A percentile compares a stretch with the other conserved stretches of the same genome.
Conservation (phyloP, 1,140 invertebrate species). For the Cydia splendana region DNA sequence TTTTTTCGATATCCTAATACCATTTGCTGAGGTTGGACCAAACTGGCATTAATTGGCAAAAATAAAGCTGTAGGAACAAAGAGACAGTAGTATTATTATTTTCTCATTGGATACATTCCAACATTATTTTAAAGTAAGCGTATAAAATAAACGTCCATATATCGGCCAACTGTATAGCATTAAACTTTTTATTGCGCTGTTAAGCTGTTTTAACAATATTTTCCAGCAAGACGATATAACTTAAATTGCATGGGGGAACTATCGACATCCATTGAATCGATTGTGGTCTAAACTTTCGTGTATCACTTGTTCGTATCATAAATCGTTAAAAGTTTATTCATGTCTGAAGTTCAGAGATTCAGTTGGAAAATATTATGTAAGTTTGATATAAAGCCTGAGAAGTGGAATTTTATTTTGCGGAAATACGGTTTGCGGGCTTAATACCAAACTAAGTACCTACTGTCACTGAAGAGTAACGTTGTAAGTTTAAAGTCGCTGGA, state of each 20-base stretch:
- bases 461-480: conserved; percentile 15
- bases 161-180: not conserved
- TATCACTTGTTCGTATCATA: conserved; percentile 39
- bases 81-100: too few relatives aligned
- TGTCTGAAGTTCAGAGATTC: conserved; percentile 26
- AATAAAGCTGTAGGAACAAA: too few relatives aligned
- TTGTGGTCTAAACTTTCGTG: conserved; percentile 35
- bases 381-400: conserved; percentile 23
- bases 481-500: not conserved
- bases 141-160: not conserved
- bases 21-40: too few relatives aligned
- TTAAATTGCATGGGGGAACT: conserved; percentile 39
- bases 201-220: conserved; percentile 23
- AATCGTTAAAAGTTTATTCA: conserved; percentile 44
- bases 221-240: conserved; percentile 31
- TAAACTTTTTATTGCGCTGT: not conserved
- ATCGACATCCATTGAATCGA: conserved; percentile 34
- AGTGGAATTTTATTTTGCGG: conserved; percentile 16
- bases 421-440: conserved; percentile 19
- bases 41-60: too few relatives aligned
- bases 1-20: too few relatives aligned
- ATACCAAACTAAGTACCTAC: not conserved
- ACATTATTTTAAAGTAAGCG: not conserved
- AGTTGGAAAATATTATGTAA: conserved; percentile 28
- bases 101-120: not conserved